Conservation (phyloP, 2,113 vertebrate species). For the Mola mola region DNA sequence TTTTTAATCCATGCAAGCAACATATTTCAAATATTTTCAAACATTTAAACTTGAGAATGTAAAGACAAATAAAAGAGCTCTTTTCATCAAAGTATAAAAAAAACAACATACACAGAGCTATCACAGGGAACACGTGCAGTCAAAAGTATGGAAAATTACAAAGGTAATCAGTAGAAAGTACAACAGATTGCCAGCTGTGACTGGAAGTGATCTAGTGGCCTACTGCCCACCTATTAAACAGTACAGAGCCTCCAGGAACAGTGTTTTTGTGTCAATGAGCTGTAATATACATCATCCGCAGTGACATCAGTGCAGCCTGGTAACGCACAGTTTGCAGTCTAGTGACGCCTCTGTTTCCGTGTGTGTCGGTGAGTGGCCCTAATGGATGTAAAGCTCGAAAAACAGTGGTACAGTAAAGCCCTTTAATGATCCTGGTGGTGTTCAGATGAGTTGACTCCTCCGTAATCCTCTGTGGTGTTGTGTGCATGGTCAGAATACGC, state of each 20-base stretch:
- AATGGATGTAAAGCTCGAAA: constrained; percentile 44
- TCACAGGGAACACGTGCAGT: no score
- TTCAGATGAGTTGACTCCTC: constrained; percentile 44
- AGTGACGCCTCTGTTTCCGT: constrained; percentile 27
- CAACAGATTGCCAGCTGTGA: constrained; percentile 31
- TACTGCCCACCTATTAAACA: constrained; percentile 17
- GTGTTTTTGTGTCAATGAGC: background rate
- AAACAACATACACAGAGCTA: no score
- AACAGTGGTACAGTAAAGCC: constrained; percentile 6
- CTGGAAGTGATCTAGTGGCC: constrained; percentile 45
- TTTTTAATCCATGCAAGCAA: background rate
- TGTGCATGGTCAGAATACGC: constrained; percentile 9
- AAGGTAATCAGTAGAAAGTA: constrained; percentile 33
- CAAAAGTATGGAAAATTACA: constrained; percentile 53
- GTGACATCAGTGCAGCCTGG: constrained; percentile 44
- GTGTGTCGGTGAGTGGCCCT: constrained; percentile 32
- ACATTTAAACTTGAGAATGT: no score
- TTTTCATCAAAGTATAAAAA: no score
- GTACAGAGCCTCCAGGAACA: constrained; percentile 15
- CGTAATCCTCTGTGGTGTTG: constrained; percentile 26
- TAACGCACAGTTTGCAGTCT: constrained; percentile 31
- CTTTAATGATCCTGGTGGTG: constrained; percentile 48
- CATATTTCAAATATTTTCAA: background rate
- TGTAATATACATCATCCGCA: constrained; percentile 8
- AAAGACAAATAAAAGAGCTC: no score